Evolutionary conservation across 2,113 vertebrate species (phyloP).

Genomic region (human (Homo sapiens)): GRCh38 chr9:137879001-137879500

Average conservation of each 20-base stretch:
- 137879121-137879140: too few species aligned
- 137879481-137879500: not conserved
- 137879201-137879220: too few species aligned
- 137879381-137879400: not conserved
- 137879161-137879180: too few species aligned
- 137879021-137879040: not conserved
- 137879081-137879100: too few species aligned
- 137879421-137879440: not conserved
- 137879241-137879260: rapidly evolving
- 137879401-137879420: not conserved
- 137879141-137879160: too few species aligned
- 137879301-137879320: not conserved
- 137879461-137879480: not conserved
- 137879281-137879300: not conserved
- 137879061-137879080: too few species aligned
- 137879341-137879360: not conserved
- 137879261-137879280: not conserved
- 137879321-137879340: not conserved
- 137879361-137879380: not conserved
- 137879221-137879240: not conserved
- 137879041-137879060: too few species aligned
- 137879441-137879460: not conserved
- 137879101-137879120: too few species aligned
- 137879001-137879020: not conserved
- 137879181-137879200: too few species aligned